Base-by-base conservation (phyloP, 1,140 invertebrate species). In the Dendrolimus punctatus region DNA sequence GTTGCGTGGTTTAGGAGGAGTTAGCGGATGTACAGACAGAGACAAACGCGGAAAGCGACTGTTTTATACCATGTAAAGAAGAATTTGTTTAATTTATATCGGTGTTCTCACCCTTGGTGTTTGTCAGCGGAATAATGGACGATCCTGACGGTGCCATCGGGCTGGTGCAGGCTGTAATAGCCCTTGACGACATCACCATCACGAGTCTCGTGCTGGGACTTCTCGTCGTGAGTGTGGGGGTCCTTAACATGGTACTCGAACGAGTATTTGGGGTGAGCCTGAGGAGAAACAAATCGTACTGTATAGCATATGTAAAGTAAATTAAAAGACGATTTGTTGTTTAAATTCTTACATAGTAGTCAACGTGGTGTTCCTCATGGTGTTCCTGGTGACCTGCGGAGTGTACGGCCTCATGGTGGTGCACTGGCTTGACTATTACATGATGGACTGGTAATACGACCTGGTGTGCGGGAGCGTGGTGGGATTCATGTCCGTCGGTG, bases 151-250 rank as follows among this genome's bases (percentile, higher is more conserved):
- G 23, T 23, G 23, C 23, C 23, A 23, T 23, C 23, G 23, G 23
- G 23, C 23, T 23, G 23, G 23, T 23, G 23, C 23, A 23, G 23
- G 23, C 23, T 23, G 23, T 23, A 23, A 23, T 23, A 23, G 1
- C 23, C 23, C 23, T 23, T 23, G 3, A 23, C 23, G 23, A 23
- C 23, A 65, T 90, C 88, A 6, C 89, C 89, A 56, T 90, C 85
- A 6, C 89, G 83, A 44, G 78, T 73, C 68, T 90, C 89, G 60
- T 88, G 82, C 69, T 89, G 89, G 50, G 76, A 87, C 77, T 90
- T 90, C 73, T 78, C 87, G 66, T 90, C 89, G 5, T 89, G 64
- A 8, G 84, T 88, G 59, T 88, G 82, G 49, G 71, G 70, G 63
- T 88, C 87, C 40, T 81, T 76, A 61, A 62, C 62, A 54, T 69